These are phyloP conservation scores for Rhinichthys osculus DNA, from an alignment of 2,797 vertebrate genomes.

Conservation along the genomic window DNA sequence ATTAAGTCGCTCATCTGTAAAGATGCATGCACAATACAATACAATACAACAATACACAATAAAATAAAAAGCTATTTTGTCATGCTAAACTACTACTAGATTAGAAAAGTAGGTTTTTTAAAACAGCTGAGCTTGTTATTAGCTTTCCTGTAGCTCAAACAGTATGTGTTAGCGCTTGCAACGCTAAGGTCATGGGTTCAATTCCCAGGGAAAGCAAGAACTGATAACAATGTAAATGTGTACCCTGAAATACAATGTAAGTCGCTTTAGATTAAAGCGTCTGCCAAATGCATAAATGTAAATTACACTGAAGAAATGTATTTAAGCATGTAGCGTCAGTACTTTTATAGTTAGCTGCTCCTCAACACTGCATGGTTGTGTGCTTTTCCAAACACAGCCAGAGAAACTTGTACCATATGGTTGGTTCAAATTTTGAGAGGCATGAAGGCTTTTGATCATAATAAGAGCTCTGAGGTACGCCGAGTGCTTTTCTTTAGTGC, in stretches of 20 bases:
- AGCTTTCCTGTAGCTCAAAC: too few relatives aligned
- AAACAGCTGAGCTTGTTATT: background rate
- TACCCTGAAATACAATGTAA: too few relatives aligned
- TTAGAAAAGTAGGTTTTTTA: background rate
- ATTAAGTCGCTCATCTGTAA: background rate
- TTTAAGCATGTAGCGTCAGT: background rate
- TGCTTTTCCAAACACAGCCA: background rate
- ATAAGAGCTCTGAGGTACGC: conserved; percentile 32
- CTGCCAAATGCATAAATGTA: too few relatives aligned
- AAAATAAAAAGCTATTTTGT: background rate
- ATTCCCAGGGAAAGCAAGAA: too few relatives aligned
- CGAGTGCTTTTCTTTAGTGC: conserved; percentile 34
- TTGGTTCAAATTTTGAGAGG: conserved; percentile 15
- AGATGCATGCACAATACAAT: background rate
- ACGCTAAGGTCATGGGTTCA: too few relatives aligned
- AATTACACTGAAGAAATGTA: background rate
- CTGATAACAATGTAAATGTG: too few relatives aligned
- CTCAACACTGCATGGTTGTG: background rate
- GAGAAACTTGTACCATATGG: background rate
- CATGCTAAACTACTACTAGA: background rate
- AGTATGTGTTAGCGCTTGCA: too few relatives aligned
- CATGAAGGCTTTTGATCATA: conserved; percentile 51
- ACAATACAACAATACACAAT: background rate
- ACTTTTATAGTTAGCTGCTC: background rate
- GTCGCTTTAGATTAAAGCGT: too few relatives aligned